These are phyloP conservation scores for Ferrisia virgata DNA, from an alignment of 2,888 invertebrate species.

Conservation along the genomic window DNA sequence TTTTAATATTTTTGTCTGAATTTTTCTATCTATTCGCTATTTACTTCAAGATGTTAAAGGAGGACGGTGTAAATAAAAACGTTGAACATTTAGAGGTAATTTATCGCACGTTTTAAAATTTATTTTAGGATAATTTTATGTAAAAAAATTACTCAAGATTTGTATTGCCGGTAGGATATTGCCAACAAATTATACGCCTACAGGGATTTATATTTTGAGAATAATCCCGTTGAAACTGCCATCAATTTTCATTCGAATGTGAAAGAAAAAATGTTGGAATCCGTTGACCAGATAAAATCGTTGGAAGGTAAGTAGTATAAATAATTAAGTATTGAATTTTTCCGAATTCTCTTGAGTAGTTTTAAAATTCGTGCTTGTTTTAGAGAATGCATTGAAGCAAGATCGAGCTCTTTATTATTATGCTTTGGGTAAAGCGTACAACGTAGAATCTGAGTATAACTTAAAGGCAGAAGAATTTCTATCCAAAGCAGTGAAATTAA, in stretches of 20 bases:
- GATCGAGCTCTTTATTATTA: constrained; percentile 64
- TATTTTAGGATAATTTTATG: background rate
- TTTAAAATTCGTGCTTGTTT: background rate
- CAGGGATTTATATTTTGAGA: constrained; percentile 76
- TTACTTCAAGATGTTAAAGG: background rate
- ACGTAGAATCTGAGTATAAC: constrained; percentile 66
- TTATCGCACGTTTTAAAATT: background rate
- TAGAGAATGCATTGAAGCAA: constrained; percentile 49
- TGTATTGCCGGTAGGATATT: constrained; percentile 58
- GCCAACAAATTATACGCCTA: constrained; percentile 66
- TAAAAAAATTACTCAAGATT: background rate
- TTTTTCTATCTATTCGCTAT: background rate
- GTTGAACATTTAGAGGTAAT: background rate
- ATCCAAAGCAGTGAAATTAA: constrained; percentile 79
- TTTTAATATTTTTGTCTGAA: background rate
- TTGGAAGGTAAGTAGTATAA: constrained; percentile 28
- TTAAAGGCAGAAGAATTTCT: constrained; percentile 67
- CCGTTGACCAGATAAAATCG: background rate
- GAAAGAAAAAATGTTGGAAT: background rate
- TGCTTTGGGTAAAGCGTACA: constrained; percentile 71
- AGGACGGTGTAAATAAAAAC: background rate
- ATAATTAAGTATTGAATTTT: background rate
- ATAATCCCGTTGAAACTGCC: constrained; percentile 49
- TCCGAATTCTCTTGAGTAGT: background rate
- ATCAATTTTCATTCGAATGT: constrained; percentile 23